These are phyloP conservation scores for Apteryx mantelli DNA, from an alignment of 2,113 vertebrate species.

Conservation along the genomic window DNA sequence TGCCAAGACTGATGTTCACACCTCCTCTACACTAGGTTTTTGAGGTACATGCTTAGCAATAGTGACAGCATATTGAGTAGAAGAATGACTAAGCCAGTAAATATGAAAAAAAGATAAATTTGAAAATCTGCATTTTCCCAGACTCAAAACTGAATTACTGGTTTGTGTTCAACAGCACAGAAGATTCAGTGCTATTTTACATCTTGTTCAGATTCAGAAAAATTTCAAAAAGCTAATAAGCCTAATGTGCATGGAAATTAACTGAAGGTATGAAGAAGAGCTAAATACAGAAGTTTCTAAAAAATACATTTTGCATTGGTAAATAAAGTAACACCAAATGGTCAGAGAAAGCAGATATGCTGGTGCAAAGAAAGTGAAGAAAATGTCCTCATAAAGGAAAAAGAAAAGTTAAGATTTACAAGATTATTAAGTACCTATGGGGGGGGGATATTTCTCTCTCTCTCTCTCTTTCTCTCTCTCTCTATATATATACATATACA, in stretches of 20 bases:
- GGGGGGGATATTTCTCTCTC: not conserved
- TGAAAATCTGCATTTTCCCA: not conserved
- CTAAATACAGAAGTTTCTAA: not conserved
- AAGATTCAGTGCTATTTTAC: not conserved
- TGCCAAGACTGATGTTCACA: not conserved
- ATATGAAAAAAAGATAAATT: not conserved
- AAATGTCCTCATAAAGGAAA: not conserved
- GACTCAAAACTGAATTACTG: not conserved
- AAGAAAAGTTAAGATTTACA: not conserved
- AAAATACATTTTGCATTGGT: not conserved
- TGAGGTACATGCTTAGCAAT: not conserved
- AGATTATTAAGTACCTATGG: not conserved
- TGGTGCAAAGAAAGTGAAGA: not conserved
- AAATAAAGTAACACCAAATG: not conserved
- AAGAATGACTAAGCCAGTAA: not conserved
- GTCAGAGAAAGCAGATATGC: not conserved
- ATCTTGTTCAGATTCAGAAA: not conserved
- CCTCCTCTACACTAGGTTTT: not conserved
- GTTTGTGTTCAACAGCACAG: not conserved
- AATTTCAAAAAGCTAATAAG: not conserved
- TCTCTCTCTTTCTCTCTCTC: rapidly evolving
- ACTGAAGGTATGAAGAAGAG: not conserved
- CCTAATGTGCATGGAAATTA: not conserved
- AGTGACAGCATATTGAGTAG: not conserved
- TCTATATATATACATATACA: no score